Percentiles rank a stretch among this genome's conserved stretches.
phyloP scores from a whole-genome alignment of 1,140 invertebrate genomes.

The Drosophila chauvacae region DNA sequence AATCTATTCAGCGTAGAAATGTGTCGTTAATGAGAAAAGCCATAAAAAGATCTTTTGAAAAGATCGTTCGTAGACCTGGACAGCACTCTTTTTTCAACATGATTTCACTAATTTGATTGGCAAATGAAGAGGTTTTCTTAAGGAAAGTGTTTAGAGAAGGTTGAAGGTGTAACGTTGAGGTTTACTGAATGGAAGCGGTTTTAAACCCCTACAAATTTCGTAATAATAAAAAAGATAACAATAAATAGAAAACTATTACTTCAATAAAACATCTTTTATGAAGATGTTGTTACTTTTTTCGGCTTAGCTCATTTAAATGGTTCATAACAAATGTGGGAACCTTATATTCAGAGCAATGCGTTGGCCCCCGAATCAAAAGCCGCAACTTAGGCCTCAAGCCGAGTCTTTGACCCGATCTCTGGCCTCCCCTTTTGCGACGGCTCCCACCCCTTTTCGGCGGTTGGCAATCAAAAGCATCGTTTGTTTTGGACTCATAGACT shows the following conservation, averaged over 20 bases:
- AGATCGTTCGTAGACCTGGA: slow-evolving; percentile 3
- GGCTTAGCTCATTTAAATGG: background rate
- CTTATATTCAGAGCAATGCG: slow-evolving; percentile 21
- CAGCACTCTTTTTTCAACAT: slow-evolving; percentile 16
- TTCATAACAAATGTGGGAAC: slow-evolving; percentile 32
- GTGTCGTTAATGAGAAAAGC: slow-evolving; percentile 24
- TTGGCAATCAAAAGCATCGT: slow-evolving; percentile 79
- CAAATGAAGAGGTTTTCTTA: slow-evolving; percentile 24
- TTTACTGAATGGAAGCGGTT: background rate
- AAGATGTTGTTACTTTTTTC: background rate
- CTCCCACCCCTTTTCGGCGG: slow-evolving; percentile 14
- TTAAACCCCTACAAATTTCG: background rate
- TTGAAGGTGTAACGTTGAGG: background rate
- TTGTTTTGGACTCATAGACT: slow-evolving; percentile 74
- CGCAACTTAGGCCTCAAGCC: slow-evolving; percentile 25
- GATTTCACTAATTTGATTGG: slow-evolving; percentile 51
- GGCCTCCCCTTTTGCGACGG: slow-evolving; percentile 21
- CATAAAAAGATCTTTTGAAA: slow-evolving; percentile 35
- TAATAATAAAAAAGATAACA: background rate
- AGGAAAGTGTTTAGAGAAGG: slow-evolving; percentile 12
- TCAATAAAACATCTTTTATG: too few species aligned
- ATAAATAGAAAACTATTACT: background rate
- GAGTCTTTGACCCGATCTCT: slow-evolving; percentile 55
- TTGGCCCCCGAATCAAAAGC: slow-evolving; percentile 10
- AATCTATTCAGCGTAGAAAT: slow-evolving; percentile 46